Conservation (phyloP, 2,888 invertebrate species). For the Platypus cylindrus region DNA sequence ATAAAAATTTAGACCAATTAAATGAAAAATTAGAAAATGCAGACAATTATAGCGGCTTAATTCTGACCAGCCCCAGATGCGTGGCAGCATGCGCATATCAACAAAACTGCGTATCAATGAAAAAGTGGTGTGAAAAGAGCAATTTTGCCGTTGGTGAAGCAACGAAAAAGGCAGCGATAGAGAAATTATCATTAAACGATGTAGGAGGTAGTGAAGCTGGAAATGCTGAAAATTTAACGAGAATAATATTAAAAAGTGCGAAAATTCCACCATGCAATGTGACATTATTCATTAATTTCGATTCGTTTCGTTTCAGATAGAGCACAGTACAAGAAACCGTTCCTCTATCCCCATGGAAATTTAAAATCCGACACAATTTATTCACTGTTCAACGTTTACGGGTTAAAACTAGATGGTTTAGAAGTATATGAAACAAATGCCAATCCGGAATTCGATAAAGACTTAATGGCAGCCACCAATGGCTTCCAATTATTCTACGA, state of each 20-base stretch:
- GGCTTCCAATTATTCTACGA: conserved; percentile 34
- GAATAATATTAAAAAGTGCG: conserved; percentile 37
- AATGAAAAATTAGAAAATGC: conserved; percentile 34
- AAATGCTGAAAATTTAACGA: conserved; percentile 40
- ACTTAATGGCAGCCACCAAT: conserved; percentile 32
- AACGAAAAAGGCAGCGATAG: conserved; percentile 36
- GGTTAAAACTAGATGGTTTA: conserved; percentile 36
- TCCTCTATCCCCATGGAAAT: conserved; percentile 45
- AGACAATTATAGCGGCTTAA: conserved; percentile 37
- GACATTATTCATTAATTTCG: background rate
- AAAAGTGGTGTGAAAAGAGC: conserved; percentile 21
- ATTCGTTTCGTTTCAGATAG: conserved; percentile 26
- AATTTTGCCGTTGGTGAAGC: conserved; percentile 39
- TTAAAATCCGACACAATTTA: conserved; percentile 40
- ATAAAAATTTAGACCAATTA: conserved; percentile 36
- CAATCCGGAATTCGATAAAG: conserved; percentile 35
- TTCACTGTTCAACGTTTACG: conserved; percentile 32
- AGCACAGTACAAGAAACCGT: conserved; percentile 29
- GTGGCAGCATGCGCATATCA: conserved; percentile 38
- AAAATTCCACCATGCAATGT: too few species aligned
- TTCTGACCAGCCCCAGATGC: conserved; percentile 45
- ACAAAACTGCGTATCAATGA: conserved; percentile 18
- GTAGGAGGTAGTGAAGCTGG: conserved; percentile 42
- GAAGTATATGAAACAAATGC: conserved; percentile 43
- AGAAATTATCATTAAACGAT: conserved; percentile 33